phyloP scores from a whole-genome alignment of 2,888 invertebrate genomes.

The Cantharis nigra region DNA sequence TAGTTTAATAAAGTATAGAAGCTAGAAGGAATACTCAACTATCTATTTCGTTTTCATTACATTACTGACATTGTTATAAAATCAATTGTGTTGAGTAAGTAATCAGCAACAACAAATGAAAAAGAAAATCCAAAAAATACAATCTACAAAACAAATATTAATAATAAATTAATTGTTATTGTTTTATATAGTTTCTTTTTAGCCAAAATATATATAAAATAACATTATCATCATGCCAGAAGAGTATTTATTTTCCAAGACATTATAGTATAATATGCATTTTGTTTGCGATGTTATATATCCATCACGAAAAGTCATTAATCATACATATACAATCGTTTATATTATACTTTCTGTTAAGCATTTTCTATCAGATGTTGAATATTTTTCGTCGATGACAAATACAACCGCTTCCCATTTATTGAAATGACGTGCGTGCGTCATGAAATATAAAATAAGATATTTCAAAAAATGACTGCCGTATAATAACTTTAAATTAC shows the following conservation, averaged over 20 bases:
- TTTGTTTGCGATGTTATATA: conserved; percentile 23
- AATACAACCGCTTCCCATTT: conserved; percentile 31
- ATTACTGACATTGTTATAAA: no score
- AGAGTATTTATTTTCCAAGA: conserved; percentile 22
- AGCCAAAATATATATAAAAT: conserved; percentile 21
- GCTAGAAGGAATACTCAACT: no score
- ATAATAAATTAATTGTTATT: background rate
- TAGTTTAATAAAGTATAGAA: no score
- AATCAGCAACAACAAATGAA: no score
- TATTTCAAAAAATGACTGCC: conserved; percentile 36
- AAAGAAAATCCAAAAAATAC: no score
- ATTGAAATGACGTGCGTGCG: conserved; percentile 34
- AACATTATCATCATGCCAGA: conserved; percentile 28
- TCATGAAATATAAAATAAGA: conserved; percentile 40
- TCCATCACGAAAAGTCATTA: conserved; percentile 35
- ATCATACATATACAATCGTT: conserved; percentile 37
- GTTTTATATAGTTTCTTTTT: background rate
- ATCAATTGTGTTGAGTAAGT: no score
- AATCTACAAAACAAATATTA: no score
- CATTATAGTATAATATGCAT: conserved; percentile 16
- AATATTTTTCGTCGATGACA: conserved; percentile 34
- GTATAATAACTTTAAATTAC: conserved; percentile 38
- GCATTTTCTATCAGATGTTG: conserved; percentile 24
- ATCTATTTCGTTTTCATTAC: no score
- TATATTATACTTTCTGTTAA: conserved; percentile 29